Percentiles rank a stretch among this genome's conserved stretches.
These are phyloP conservation scores for Formica aserva DNA, from an alignment of 2,888 invertebrate species.

Conservation along the genomic window DNA sequence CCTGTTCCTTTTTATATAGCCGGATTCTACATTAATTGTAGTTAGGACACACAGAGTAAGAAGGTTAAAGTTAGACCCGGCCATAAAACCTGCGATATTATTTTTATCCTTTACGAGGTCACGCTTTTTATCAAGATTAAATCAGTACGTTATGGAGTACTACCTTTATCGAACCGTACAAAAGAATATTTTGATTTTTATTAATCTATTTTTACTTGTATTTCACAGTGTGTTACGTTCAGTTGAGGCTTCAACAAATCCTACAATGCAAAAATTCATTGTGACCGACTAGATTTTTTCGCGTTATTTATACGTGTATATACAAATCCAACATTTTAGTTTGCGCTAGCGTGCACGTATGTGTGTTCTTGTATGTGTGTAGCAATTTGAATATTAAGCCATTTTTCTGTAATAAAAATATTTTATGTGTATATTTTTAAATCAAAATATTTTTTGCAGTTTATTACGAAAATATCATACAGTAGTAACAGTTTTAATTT, in stretches of 20 bases:
- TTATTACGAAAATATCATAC: background rate
- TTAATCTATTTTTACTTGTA: conserved; percentile 52
- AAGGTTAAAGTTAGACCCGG: conserved; percentile 38
- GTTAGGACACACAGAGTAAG: background rate
- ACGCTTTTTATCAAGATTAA: conserved; percentile 51
- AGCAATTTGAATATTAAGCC: background rate
- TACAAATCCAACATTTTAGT: background rate
- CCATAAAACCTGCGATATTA: conserved; percentile 27
- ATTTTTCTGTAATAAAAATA: background rate
- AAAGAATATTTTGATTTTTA: conserved; percentile 59
- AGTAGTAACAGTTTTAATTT: background rate
- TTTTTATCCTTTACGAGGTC: conserved; percentile 48
- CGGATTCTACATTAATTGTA: conserved; percentile 2
- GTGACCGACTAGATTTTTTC: background rate
- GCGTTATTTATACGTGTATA: background rate
- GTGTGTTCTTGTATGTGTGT: background rate
- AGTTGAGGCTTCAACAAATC: background rate
- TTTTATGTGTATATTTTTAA: background rate
- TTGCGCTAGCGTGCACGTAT: background rate
- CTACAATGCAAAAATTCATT: background rate
- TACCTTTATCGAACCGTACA: conserved; percentile 43
- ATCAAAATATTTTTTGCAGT: background rate
- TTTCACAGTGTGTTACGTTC: background rate
- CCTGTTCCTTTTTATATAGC: conserved; percentile 2
- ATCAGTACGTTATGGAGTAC: conserved; percentile 37